phyloP scores from a whole-genome alignment of 2,888 invertebrate genomes.

The Bhutanitis thaidina region DNA sequence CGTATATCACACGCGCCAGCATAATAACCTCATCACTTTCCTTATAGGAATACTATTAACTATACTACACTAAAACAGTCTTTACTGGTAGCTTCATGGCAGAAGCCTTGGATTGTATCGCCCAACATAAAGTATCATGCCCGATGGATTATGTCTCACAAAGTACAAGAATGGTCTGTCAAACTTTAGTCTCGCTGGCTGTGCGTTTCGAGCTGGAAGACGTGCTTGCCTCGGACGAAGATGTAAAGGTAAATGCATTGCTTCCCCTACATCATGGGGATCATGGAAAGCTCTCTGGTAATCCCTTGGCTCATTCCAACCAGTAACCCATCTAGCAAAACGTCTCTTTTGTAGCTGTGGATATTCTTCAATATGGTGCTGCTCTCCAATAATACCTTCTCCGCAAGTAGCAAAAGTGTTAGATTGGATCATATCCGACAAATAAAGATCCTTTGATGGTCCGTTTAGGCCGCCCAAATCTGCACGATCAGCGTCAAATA shows the following conservation, averaged over 20 bases:
- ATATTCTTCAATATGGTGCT: constrained; percentile 90
- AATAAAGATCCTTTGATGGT: constrained; percentile 86
- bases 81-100: constrained; percentile 78
- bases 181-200: constrained; percentile 86
- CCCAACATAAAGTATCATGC: constrained; percentile 92
- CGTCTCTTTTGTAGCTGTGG: constrained; percentile 76
- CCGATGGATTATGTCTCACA: constrained; percentile 94
- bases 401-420: constrained; percentile 92
- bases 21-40: constrained; percentile 65
- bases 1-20: constrained; percentile 67
- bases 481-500: constrained; percentile 87
- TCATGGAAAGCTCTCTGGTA: constrained; percentile 85
- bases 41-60: constrained; percentile 63
- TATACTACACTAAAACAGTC: constrained; percentile 73
- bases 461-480: constrained; percentile 92
- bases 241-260: constrained; percentile 82
- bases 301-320: constrained; percentile 80
- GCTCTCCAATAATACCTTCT: constrained; percentile 84
- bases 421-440: constrained; percentile 91
- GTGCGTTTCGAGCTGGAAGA: constrained; percentile 82
- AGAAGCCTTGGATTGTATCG: constrained; percentile 91
- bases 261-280: constrained; percentile 76
- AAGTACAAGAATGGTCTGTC: constrained; percentile 94
- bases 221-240: constrained; percentile 86
- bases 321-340: constrained; percentile 67